Evolutionary conservation across 1,140 invertebrate genomes (phyloP), one percentile per base, ranked within the genome.

Genomic region (Drosophila subobscura): DNA sequence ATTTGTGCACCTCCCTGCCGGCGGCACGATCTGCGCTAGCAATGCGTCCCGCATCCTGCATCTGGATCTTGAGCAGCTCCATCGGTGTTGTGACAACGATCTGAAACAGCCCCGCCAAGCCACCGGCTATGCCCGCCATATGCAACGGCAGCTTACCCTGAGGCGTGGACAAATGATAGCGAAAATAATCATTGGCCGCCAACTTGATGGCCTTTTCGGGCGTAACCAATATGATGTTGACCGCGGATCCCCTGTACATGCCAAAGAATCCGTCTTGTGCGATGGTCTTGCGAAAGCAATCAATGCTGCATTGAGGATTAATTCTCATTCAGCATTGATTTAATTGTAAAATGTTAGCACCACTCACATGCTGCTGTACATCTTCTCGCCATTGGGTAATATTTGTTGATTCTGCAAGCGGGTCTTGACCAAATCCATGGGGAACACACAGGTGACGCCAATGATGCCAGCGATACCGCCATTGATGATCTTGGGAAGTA

Each of bases 141-240:
- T 92, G 80, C 10, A 98, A 83, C 8, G 98, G 94, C 71, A 99
- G 91, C 53, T 93, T 92, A 72, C 94, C 94, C 71, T 78, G 75
- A 25, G 89, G 84, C 3, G 92, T 90, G 55, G 93, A 93, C 16
- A 95, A 91, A 81, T 97, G 94, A 93, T 98, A 95, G 60, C 99
- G 93, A 92, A 99, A 99, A 92, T 97, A 97, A 93, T 99, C 99
- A 93, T 99, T 99, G 40, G 97, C 98, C n/a, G 98, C 97, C 66
- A 99, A 93, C 93, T 99, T 99, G 67, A 99, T 99, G 2, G 98
- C 98, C 92, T 99, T 99, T 92, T 99, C 99, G 0, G 99, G 99
- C 3, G 99, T 99, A 44, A 99, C 98, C 5, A 99, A 94, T 16
- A 99, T 91, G 84, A 99, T 98, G 93, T 99, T 99, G 0, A 99